A percentile compares a stretch with the other conserved stretches of the same genome.
Conservation (phyloP, 2,113 vertebrate genomes). For the Mirounga angustirostris region DNA sequence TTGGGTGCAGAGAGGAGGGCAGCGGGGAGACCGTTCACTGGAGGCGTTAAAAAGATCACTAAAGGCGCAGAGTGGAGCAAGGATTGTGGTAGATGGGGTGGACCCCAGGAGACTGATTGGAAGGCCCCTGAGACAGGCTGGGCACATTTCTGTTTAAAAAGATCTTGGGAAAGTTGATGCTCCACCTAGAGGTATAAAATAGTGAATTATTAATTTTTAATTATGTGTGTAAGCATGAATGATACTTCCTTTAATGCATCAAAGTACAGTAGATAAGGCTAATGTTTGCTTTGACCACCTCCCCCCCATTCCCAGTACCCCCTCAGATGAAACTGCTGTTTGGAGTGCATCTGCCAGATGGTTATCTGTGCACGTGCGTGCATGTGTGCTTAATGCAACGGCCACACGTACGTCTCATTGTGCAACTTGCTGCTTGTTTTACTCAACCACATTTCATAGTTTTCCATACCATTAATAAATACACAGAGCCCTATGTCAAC, state of each 20-base stretch:
- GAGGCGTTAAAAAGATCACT: background rate
- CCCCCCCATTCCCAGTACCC: fast-evolving
- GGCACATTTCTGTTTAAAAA: background rate
- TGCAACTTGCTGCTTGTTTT: background rate
- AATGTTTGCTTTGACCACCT: background rate
- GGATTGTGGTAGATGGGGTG: background rate
- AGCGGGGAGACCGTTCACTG: background rate
- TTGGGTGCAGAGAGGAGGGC: background rate
- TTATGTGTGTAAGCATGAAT: too few relatives aligned
- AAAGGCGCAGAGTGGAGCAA: fast-evolving
- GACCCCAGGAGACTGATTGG: fast-evolving
- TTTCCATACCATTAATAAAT: background rate
- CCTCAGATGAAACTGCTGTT: background rate
- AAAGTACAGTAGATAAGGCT: fast-evolving
- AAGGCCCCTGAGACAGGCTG: background rate
- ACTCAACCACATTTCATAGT: fast-evolving
- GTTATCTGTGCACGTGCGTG: fast-evolving
- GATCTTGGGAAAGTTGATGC: background rate
- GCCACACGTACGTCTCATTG: background rate
- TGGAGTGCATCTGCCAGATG: background rate
- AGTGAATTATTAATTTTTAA: background rate
- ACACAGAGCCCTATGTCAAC: fast-evolving
- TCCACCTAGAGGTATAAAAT: background rate
- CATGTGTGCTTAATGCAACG: fast-evolving
- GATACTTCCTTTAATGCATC: background rate